Evolutionary conservation across 2,797 vertebrate species (phyloP), one percentile per base, ranked within the genome.

Genomic region (Iguana delicatissima): DNA sequence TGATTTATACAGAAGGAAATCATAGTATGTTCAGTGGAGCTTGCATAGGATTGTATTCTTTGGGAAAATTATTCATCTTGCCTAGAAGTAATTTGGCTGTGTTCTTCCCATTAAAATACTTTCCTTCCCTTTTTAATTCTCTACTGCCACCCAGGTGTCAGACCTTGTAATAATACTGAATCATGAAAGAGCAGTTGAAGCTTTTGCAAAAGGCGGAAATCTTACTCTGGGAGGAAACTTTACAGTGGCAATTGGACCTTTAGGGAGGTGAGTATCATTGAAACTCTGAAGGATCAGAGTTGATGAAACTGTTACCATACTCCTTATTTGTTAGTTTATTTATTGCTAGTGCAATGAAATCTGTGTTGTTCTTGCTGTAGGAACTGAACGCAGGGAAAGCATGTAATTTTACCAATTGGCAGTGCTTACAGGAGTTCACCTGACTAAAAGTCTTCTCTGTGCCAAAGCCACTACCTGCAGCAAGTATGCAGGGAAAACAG

Each of bases 81-180:
- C 10, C n/a, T 38, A 59, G 18, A 81, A 67, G 22, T 42, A 79
- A n/a, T 32, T 42, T 90, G 72, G 85, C 55, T 86, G 20, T 50
- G 72, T 32, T 80, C 84, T 89, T 80, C 50, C 88, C 4, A 69
- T 87, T 62, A 50, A 46, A 35, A 86, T 29, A 69, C 12, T 32
- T 64, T 29, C 16, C 24, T 22, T 32, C 38, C n/a, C 18, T 32
- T 42, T 20, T 77, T 20, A 18, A 9, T 32, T 52, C 80, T 91
- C 62, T 88, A 88, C 86, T 84, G 5, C 13, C 20, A 16, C 26
- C 87, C 2, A 99, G 99, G 98, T 99, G 29, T 99, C 99, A 0
- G 99, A 99, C 92, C 97, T 99, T 95, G 99, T 99, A 82, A 98
- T 99, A 95, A 99, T 99, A 94, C 87, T 99, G 96, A 99, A 99